Evolutionary conservation across 2,888 invertebrate genomes (phyloP), one percentile per base, ranked within the genome.

Genomic region (Agrilus mali): DNA sequence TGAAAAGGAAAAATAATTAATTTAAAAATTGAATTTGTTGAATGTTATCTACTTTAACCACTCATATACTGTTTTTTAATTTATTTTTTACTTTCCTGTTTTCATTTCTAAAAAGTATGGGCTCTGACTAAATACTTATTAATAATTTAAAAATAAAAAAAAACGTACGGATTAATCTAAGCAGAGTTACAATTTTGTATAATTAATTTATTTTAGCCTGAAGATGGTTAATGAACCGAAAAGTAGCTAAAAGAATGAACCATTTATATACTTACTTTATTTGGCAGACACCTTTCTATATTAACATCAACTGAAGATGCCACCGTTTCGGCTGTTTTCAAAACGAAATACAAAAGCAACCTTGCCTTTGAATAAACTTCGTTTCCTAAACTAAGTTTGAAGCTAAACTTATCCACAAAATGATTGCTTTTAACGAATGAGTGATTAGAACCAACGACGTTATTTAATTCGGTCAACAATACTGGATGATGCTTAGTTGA

Each of bases 341-440:
- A 50, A 10, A 75, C 65, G 53, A 75, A 76, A 56, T 75, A 79
- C 3, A 79, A 65, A 2, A 78, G 59, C 22, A 74, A 50, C 52
- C 71, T 64, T 12, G 70, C 69, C 10, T 68, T 57, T 2, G 70
- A 67, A 7, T 68, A 62, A 60, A 73, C 68, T 49, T 64, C 65
- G 33, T 66, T 65, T 8, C 69, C 67, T 12, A 73, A 60, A 52
- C 67, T 67, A 8, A 73, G 66, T 48, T 66, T 69, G 22, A 72
- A 50, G 1, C 63, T 65, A 40, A 67, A 73, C 53, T 67, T 69
- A 44, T 55, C 64, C 34, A 60, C 44, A 13, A 49, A 46, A 33
- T 49, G 48, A 47, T 54, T 44, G n/a, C 50, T 43, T 47, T 58
- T 59, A 1, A 52, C 50, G 41, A 55, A 60, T 44, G 57, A 58